A percentile compares a stretch with the other conserved stretches of the same genome.
Evolutionary conservation across 1,140 invertebrate species (phyloP).

Genomic region (Homalodisca vitripennis): DNA sequence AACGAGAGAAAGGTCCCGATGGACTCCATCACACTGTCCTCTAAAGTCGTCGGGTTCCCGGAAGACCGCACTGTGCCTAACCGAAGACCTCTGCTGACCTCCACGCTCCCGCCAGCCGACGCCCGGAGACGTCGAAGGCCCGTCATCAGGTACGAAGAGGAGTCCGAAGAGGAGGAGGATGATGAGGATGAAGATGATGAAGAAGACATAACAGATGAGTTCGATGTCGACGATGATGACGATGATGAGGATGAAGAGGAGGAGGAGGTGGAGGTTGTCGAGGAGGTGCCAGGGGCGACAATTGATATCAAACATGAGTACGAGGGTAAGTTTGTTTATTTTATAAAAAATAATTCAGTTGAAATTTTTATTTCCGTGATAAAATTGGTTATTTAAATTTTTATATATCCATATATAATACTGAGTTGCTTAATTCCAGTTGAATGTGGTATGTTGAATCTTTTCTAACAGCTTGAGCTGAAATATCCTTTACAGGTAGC

Average conservation of each 20-base stretch:
- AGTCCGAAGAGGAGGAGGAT: constrained; percentile 45
- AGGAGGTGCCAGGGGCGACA: constrained; percentile 1
- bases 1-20: not conserved
- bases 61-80: not conserved
- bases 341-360: too few relatives aligned
- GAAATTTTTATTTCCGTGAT: too few relatives aligned
- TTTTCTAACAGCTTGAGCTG: too few relatives aligned
- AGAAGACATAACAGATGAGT: constrained; percentile 29
- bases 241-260: constrained; percentile 23
- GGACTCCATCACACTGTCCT: constrained; percentile 10
- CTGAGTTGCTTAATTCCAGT: too few relatives aligned
- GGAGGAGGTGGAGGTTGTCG: constrained; percentile 6
- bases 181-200: constrained; percentile 45
- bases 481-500: too few relatives aligned
- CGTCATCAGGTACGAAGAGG: constrained; percentile 46
- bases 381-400: too few relatives aligned
- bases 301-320: constrained; percentile 18
- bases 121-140: constrained; percentile 41
- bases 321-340: constrained; percentile 29
- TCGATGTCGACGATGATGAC: constrained; percentile 24
- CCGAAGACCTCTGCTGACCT: not conserved
- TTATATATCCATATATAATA: too few relatives aligned
- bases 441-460: too few relatives aligned
- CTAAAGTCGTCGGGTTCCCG: constrained; percentile 6
- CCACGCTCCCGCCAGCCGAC: constrained; percentile 25